Conservation (phyloP, 2,113 vertebrate species). For the Scomber scombrus region DNA sequence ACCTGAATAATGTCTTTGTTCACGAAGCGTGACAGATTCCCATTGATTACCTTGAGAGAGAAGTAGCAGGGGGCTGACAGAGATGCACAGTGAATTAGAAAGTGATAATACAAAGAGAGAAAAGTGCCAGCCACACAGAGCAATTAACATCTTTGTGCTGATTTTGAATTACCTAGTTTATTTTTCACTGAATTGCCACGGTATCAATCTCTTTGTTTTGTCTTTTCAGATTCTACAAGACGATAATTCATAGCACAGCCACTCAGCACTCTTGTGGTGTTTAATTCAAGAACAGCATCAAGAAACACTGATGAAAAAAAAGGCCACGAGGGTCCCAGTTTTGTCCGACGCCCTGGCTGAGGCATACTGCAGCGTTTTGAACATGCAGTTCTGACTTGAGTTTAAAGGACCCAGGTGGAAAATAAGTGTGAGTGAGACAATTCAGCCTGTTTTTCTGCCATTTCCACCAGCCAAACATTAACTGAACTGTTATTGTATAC, state of each 20-base stretch:
- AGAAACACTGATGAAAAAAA: constrained; percentile 54
- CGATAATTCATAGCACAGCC: constrained; percentile 89
- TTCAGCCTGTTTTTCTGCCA: constrained; percentile 47
- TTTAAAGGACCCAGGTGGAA: constrained; percentile 64
- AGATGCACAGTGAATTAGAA: constrained; percentile 29
- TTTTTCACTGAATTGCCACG: constrained; percentile 19
- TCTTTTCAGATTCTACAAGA: constrained; percentile 90
- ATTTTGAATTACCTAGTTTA: constrained; percentile 23
- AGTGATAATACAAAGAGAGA: constrained; percentile 25
- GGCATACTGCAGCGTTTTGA: constrained; percentile 56
- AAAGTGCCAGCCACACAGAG: constrained; percentile 33
- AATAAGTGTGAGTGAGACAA: constrained; percentile 51
- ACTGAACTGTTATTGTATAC: constrained; percentile 36
- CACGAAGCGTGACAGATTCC: constrained; percentile 49
- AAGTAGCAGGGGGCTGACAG: not conserved
- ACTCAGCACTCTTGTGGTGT: constrained; percentile 31
- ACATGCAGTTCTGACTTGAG: constrained; percentile 34
- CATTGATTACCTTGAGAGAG: constrained; percentile 57
- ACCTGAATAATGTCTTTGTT: constrained; percentile 70
- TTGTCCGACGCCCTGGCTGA: constrained; percentile 47
- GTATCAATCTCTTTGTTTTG: constrained; percentile 70
- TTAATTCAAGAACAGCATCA: constrained; percentile 61
- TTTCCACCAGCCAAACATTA: constrained; percentile 24
- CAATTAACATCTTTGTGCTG: constrained; percentile 15
- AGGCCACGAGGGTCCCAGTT: constrained; percentile 40